A percentile compares a stretch with the other conserved stretches of the same genome.
These are phyloP conservation scores for Scaptomyza caliginosa DNA, from an alignment of 2,888 invertebrate species.

Conservation along the genomic window DNA sequence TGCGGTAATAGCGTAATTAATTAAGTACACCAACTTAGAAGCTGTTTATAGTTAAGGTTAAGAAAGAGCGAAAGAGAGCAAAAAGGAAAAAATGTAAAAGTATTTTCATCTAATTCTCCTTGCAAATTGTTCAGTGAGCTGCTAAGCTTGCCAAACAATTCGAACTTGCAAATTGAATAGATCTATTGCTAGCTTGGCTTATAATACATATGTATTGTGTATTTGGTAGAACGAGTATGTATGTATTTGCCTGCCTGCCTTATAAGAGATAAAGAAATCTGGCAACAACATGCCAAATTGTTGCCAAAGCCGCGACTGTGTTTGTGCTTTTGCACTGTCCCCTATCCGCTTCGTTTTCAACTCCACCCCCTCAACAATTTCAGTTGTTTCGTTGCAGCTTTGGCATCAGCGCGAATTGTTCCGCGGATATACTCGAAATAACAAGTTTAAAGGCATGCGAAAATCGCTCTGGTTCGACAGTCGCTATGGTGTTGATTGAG, in stretches of 20 bases:
- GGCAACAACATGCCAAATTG: conserved; percentile 68
- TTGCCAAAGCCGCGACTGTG: conserved; percentile 68
- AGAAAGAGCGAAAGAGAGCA: neutral
- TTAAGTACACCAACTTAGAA: conserved; percentile 37
- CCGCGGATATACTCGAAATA: conserved; percentile 73
- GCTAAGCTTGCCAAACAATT: conserved; percentile 69
- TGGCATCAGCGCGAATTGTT: conserved; percentile 50
- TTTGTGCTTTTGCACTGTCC: neutral
- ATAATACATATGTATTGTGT: conserved; percentile 12
- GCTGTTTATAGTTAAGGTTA: conserved; percentile 1
- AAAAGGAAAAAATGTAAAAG: neutral
- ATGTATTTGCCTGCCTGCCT: conserved; percentile 49
- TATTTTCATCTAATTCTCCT: neutral
- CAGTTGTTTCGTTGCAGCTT: conserved; percentile 16
- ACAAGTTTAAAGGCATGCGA: conserved; percentile 75
- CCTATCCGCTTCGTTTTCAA: neutral
- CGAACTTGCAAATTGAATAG: conserved; percentile 71
- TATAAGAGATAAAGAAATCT: conserved; percentile 75
- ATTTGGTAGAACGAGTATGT: neutral
- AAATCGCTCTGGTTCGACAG: conserved; percentile 41
- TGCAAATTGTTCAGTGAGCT: conserved; percentile 64
- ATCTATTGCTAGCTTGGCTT: conserved; percentile 37
- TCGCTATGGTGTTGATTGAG: conserved; percentile 66
- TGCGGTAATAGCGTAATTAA: conserved; percentile 48
- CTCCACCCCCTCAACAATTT: neutral